Conservation (phyloP, 1,140 invertebrate species). For the Pogonus chalceus region DNA sequence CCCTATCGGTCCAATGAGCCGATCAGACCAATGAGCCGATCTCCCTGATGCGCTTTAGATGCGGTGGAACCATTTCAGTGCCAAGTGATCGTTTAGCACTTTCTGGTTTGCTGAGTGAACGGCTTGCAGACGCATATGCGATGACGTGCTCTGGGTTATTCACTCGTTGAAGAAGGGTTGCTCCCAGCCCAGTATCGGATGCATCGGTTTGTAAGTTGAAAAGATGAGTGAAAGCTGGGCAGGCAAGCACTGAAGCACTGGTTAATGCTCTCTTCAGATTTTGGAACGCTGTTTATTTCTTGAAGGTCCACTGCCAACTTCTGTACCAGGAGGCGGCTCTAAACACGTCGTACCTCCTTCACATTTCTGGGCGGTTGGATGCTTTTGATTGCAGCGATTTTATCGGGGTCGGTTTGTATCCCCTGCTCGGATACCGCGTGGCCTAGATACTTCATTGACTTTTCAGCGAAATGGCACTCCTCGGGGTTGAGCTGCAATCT, state of each 20-base stretch:
- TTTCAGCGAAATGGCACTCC: background rate
- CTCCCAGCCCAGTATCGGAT: background rate
- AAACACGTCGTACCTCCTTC: too few species aligned
- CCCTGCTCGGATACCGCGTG: background rate
- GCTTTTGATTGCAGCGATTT: background rate
- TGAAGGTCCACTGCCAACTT: background rate
- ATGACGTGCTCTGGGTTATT: background rate
- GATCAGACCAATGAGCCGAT: conserved; percentile 20
- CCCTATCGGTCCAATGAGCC: conserved; percentile 20
- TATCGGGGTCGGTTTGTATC: background rate
- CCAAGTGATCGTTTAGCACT: conserved; percentile 34
- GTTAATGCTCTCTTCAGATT: background rate
- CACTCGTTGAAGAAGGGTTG: background rate
- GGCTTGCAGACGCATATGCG: conserved; percentile 14
- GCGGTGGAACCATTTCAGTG: conserved; percentile 21
- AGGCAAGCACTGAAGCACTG: background rate
- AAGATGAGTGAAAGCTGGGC: background rate
- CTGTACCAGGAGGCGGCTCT: background rate
- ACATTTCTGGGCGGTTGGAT: too few species aligned
- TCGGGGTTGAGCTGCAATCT: background rate
- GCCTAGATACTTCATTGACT: background rate
- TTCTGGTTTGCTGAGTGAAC: conserved; percentile 33
- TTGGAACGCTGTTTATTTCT: background rate
- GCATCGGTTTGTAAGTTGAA: conserved; percentile 1
- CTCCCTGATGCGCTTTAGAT: conserved; percentile 16